Base-by-base conservation (phyloP, 2,797 vertebrate genomes). In the Petrocephalus sullivani region DNA sequence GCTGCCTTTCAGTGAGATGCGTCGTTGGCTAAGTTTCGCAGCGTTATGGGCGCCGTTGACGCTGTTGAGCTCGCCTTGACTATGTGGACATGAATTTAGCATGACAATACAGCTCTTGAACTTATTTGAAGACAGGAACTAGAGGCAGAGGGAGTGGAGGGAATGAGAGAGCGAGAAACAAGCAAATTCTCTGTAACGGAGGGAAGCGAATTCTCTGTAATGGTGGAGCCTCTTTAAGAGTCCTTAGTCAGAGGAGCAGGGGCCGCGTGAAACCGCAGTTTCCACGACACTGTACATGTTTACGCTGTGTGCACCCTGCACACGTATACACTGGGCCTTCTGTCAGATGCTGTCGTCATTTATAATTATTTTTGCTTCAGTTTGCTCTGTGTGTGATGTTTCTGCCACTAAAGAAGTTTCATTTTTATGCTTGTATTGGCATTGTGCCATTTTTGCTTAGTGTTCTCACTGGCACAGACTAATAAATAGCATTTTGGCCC, bases 21-120 rank as follows among this genome's bases (percentile, higher is more conserved):
- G 0, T 9, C 21, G n/a, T 14, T 28, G 56, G 21, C 51, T 14
- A 56, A 6, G 1, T 82, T 46, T 16, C 10, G 33, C 56, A 56
- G 21, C 49, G 23, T 85, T 28, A 54, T 14, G 82, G 82, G 23
- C 14, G 49, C 53, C 49, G 16, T 33, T 56, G 46, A 5, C 46
- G 49, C n/a, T 56, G 49, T 56, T 33, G 51, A 16, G 49, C n/a
- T 14, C 5, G 10, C 23, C 21, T 84, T 33, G 21, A 54, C 14
- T 53, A 54, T 28, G 21, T 56, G 53, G 53, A 85, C 56, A 49
- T 56, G 49, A 53, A 56, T 85, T 85, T 85, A 85, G 49, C 53
- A 54, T 56, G 53, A 56, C 82, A 85, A 85, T 85, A 56, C 49
- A 56, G 82, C 82, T 33, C 82, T 85, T 85, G 53, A 85, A 85